phyloP scores from a whole-genome alignment of 2,113 vertebrate genomes.

The Macrotis lagotis region DNA sequence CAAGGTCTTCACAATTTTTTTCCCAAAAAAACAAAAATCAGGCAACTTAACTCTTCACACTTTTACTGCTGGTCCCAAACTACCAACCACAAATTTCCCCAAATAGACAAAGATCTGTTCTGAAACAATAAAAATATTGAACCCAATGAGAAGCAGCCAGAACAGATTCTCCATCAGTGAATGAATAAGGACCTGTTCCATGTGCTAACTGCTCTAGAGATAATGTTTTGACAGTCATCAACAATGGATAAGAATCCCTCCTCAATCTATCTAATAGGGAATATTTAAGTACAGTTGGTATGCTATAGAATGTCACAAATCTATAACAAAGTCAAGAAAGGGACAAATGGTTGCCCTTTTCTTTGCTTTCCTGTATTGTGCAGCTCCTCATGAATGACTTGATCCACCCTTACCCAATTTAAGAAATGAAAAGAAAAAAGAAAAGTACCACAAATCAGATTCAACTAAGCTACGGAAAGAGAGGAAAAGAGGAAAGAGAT shows the following conservation, averaged over 20 bases:
- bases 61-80: constrained; percentile 43
- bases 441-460: constrained; percentile 60
- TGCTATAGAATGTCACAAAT: constrained; percentile 67
- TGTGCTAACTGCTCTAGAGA: constrained; percentile 61
- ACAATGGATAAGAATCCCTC: constrained; percentile 71
- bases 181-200: constrained; percentile 62
- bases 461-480: constrained; percentile 62
- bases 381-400: constrained; percentile 61
- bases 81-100: constrained; percentile 68
- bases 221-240: constrained; percentile 76
- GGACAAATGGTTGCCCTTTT: constrained; percentile 66
- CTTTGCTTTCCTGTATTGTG: constrained; percentile 55
- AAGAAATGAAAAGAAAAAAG: constrained; percentile 54
- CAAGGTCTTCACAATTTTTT: constrained; percentile 44
- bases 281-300: constrained; percentile 75
- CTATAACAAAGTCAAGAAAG: constrained; percentile 70
- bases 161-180: constrained; percentile 70
- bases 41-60: constrained; percentile 39
- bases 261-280: constrained; percentile 69
- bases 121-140: constrained; percentile 71
- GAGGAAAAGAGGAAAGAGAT: constrained; percentile 63
- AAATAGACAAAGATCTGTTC: constrained; percentile 61
- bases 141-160: constrained; percentile 54
- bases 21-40: constrained; percentile 61
- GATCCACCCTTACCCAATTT: constrained; percentile 64